Evolutionary conservation across 2,113 vertebrate species (phyloP), one percentile per base, ranked within the genome.

Genomic region (Archilochus colubris): DNA sequence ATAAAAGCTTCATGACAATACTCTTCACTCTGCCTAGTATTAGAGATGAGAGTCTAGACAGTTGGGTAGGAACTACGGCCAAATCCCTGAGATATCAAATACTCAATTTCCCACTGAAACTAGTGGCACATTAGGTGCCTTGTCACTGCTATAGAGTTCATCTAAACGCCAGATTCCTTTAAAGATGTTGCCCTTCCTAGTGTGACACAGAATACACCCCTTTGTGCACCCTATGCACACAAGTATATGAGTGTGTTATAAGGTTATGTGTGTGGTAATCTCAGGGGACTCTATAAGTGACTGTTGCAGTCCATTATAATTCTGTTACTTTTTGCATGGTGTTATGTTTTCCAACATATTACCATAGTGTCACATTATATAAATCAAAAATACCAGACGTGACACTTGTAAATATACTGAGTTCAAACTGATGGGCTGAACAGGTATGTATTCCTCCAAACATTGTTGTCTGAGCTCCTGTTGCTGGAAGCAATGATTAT

Each of bases 181-280:
- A 53, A 74, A 48, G 36, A 30, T n/a, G 3, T 20, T 55, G 51
- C 8, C 20, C 53, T 76, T 80, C 25, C n/a, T 25, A 66, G n/a
- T 25, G 7, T 33, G 75, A 61, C 50, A 44, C 13, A 24, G n/a
- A 51, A 57, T 31, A 44, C 5, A 10, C 43, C 14, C 11, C 23
- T 73, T 5, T 19, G 27, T n/a, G 20, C 30, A 8, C 4, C 31
- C 54, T 18, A 44, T 16, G 55, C 28, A 38, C 0, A 0, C 30
- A n/a, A 17, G 36, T 38, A 17, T 57, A n/a, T n/a, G 22, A 61
- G 18, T 13, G 9, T 64, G 44, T 21, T 54, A 21, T 54, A 21
- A 38, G 27, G 16, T 72, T 51, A 58, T 27, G 10, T 58, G 2
- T n/a, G 23, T 3, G 4, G 12, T 43, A 16, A 11, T 75, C 2